Percentiles rank a stretch among this genome's conserved stretches.
phyloP scores from a whole-genome alignment of 2,888 invertebrate genomes.

The Lypha dubia region DNA sequence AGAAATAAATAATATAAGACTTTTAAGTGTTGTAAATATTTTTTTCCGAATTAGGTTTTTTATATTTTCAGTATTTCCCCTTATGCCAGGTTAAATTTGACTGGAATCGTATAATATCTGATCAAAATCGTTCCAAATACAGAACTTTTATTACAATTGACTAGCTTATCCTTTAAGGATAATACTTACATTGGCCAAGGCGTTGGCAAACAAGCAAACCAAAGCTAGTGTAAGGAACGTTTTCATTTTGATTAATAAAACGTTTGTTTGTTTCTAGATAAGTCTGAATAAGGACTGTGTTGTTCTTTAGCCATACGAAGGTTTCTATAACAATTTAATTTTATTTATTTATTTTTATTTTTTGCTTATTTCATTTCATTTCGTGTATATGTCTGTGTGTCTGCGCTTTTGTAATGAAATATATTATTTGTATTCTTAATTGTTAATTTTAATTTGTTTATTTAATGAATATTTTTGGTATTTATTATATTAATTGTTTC shows the following conservation, averaged over 20 bases:
- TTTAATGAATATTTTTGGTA: background rate
- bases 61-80: too few species aligned
- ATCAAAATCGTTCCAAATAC: too few species aligned
- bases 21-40: too few species aligned
- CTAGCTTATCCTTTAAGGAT: background rate
- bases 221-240: slow-evolving; percentile 75
- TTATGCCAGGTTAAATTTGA: too few species aligned
- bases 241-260: slow-evolving; percentile 74
- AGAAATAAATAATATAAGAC: too few species aligned
- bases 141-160: background rate
- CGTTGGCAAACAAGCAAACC: slow-evolving; percentile 74
- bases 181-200: slow-evolving; percentile 75
- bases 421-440: background rate
- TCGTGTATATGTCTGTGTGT: background rate
- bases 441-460: background rate
- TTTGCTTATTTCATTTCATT: too few species aligned
- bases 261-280: background rate
- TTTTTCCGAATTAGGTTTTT: too few species aligned
- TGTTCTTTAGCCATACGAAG: background rate
- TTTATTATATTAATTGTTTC: background rate
- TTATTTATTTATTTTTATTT: background rate
- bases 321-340: slow-evolving; percentile 45
- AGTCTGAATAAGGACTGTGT: slow-evolving; percentile 3
- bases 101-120: too few species aligned
- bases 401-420: too few species aligned